Percentiles rank a stretch among this genome's conserved stretches.
Conservation (phyloP, 2,113 vertebrate species). For the Scolopax mira region DNA sequence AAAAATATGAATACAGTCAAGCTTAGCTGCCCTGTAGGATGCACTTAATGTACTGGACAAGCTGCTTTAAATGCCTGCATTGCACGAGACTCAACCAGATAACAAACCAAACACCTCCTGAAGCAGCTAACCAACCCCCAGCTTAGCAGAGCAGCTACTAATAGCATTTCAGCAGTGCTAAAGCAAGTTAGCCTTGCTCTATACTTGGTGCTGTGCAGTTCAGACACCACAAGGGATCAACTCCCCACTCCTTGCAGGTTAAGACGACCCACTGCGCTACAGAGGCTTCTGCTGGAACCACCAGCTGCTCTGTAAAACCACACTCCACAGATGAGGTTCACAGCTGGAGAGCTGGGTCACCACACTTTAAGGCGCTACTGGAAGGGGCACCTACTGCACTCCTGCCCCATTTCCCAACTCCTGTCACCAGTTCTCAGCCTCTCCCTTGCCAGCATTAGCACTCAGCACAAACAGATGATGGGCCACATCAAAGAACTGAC, state of each 20-base stretch:
- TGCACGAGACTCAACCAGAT: background rate
- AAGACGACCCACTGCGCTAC: background rate
- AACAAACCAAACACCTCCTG: background rate
- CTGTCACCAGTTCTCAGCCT: background rate
- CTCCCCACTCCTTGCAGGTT: background rate
- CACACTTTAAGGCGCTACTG: background rate
- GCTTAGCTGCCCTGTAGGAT: background rate
- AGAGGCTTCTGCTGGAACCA: background rate
- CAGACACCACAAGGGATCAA: background rate
- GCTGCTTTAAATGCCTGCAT: background rate
- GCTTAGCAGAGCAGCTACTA: background rate
- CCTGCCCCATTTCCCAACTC: background rate
- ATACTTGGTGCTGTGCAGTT: fast-evolving
- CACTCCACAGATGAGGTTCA: background rate
- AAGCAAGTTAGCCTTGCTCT: background rate
- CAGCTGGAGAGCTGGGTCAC: background rate
- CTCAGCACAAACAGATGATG: background rate
- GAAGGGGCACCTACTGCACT: background rate
- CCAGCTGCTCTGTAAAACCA: background rate
- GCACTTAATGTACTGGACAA: background rate
- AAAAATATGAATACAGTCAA: background rate
- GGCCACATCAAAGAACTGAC: background rate
- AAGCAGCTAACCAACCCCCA: background rate
- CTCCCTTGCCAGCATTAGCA: background rate
- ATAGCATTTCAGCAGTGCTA: background rate